phyloP scores from a whole-genome alignment of 2,797 vertebrate species.

The Heterohyrax brucei region DNA sequence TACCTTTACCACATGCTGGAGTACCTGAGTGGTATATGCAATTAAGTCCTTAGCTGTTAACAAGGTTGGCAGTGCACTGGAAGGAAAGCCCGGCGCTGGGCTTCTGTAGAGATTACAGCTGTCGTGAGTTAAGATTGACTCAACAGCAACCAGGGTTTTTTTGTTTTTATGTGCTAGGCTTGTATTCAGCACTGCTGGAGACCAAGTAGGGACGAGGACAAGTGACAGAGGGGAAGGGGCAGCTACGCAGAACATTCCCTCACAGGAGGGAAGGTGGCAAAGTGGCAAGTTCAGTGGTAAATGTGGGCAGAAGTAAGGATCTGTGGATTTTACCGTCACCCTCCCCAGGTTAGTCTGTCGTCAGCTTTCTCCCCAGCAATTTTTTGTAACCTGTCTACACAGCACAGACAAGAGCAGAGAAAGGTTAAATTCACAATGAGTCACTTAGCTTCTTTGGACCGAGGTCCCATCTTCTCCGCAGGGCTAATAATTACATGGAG shows the following conservation, averaged over 20 bases:
- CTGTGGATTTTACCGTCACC: background rate
- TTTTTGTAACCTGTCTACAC: background rate
- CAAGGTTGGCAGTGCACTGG: no score
- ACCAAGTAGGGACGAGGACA: background rate
- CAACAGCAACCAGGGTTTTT: no score
- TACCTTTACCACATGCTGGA: background rate
- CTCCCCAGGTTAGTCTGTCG: background rate
- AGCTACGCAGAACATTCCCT: background rate
- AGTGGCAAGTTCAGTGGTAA: background rate
- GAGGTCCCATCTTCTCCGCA: background rate
- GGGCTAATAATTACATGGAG: background rate
- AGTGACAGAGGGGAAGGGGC: background rate
- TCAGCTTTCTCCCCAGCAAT: background rate
- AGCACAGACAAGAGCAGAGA: background rate
- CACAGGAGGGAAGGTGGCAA: rapidly evolving
- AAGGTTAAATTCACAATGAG: background rate
- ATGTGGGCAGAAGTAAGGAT: background rate
- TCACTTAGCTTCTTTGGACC: background rate
- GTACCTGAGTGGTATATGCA: no score
- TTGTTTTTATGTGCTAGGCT: background rate
- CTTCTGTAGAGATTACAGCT: no score
- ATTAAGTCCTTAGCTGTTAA: no score
- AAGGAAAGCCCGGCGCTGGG: no score
- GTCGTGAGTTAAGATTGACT: no score
- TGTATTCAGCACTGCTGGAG: background rate